Evolutionary conservation across 2,888 invertebrate species (phyloP).

Genomic region (Xestia sexstrigata): DNA sequence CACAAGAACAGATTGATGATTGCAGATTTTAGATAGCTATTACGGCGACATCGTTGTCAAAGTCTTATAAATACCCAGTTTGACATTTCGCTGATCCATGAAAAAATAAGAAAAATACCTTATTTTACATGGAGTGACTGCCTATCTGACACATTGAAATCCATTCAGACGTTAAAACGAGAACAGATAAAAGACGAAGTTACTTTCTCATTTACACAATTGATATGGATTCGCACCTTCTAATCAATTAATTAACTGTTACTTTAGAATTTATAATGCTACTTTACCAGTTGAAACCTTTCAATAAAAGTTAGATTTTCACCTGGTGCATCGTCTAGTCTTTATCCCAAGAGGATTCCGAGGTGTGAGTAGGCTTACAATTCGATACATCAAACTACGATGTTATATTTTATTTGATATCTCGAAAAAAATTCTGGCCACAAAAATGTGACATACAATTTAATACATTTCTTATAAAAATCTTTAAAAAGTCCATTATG

Average conservation of each 20-base stretch:
- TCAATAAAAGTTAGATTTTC: not conserved
- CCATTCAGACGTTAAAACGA: too few relatives aligned
- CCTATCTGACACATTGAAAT: not conserved
- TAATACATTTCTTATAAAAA: slow-evolving; percentile 5
- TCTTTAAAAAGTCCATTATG: not conserved
- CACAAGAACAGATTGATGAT: not conserved
- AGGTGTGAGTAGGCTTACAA: not conserved
- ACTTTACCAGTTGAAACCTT: not conserved
- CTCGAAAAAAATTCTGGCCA: not conserved
- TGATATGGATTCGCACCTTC: not conserved
- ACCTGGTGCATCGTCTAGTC: not conserved
- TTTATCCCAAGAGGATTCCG: not conserved
- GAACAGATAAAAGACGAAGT: not conserved
- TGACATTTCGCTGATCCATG: not conserved
- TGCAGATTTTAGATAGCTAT: not conserved
- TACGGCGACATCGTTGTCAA: not conserved
- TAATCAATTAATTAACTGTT: not conserved
- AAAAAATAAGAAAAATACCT: not conserved
- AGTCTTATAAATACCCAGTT: not conserved
- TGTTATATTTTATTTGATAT: slow-evolving; percentile 11
- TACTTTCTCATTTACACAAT: not conserved
- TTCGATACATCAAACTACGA: not conserved
- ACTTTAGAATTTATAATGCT: not conserved
- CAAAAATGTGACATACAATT: not conserved
- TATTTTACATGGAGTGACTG: not conserved